A percentile compares a stretch with the other conserved stretches of the same genome.
These are phyloP conservation scores for Nomada flava DNA, from an alignment of 2,888 invertebrate species.

Conservation along the genomic window DNA sequence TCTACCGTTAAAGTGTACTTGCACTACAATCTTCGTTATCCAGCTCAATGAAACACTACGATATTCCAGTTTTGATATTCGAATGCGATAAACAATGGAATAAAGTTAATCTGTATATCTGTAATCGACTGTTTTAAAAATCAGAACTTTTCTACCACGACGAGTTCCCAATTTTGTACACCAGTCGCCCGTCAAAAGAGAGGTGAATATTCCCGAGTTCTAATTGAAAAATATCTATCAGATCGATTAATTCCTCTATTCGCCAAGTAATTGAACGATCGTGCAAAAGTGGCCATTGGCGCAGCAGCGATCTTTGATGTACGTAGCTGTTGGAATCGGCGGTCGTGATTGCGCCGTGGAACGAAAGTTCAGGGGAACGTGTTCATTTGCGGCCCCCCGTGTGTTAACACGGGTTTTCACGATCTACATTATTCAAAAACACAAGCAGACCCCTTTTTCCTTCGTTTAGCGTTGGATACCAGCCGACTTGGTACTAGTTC, in stretches of 20 bases:
- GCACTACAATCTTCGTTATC: no score
- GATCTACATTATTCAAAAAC: constrained; percentile 60
- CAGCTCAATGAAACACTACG: no score
- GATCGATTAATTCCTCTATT: not conserved
- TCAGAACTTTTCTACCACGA: not conserved
- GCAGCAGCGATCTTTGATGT: constrained; percentile 11
- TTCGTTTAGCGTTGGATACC: constrained; percentile 30
- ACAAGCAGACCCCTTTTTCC: constrained; percentile 26
- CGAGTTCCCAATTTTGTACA: constrained; percentile 9
- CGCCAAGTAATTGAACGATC: constrained; percentile 26
- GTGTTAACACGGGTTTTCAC: constrained; percentile 49
- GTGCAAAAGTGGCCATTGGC: constrained; percentile 6
- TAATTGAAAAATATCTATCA: not conserved
- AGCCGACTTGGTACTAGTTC: constrained; percentile 60
- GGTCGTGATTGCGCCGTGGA: constrained; percentile 1
- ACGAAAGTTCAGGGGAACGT: constrained; percentile 30
- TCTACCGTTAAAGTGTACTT: no score
- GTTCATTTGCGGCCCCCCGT: constrained; percentile 24
- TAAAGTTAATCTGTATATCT: no score
- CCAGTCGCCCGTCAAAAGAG: not conserved
- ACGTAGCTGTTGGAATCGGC: not conserved
- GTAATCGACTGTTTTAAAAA: not conserved
- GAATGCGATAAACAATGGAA: no score
- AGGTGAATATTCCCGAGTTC: not conserved
- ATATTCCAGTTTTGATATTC: no score